Evolutionary conservation across 2,113 vertebrate species (phyloP).

Genomic region (Thunnus maccoyii): DNA sequence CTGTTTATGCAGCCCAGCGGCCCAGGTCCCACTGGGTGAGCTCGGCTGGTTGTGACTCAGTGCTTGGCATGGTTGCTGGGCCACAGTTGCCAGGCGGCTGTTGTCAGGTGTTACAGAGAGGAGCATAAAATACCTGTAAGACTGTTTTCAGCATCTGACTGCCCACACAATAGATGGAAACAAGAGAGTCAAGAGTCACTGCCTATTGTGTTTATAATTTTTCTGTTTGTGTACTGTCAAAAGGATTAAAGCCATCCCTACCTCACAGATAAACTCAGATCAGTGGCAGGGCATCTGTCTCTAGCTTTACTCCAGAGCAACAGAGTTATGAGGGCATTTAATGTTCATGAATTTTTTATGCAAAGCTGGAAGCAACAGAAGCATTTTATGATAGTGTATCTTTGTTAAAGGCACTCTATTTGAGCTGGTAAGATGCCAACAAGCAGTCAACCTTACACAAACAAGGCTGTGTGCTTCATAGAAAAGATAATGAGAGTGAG

Average conservation of each 20-base stretch:
- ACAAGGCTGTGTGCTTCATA: too few species aligned
- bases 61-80: slow-evolving; percentile 56
- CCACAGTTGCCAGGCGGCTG: slow-evolving; percentile 55
- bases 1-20: slow-evolving; percentile 56
- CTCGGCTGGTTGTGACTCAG: slow-evolving; percentile 51
- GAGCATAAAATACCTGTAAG: slow-evolving; percentile 14
- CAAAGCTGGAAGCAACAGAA: neutral
- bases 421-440: neutral
- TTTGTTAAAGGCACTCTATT: neutral
- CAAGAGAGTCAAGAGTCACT: neutral
- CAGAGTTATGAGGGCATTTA: neutral
- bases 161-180: neutral
- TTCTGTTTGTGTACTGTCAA: neutral
- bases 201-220: neutral
- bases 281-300: neutral
- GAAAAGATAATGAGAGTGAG: neutral
- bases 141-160: neutral
- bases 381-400: neutral
- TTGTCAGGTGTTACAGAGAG: slow-evolving; percentile 58
- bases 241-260: neutral
- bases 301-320: neutral
- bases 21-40: slow-evolving; percentile 37
- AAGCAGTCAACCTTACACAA: too few species aligned
- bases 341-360: slow-evolving; percentile 18
- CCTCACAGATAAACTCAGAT: neutral